Evolutionary conservation across 2,797 vertebrate species (phyloP).

Genomic region (Hypotaenidia okinawae): DNA sequence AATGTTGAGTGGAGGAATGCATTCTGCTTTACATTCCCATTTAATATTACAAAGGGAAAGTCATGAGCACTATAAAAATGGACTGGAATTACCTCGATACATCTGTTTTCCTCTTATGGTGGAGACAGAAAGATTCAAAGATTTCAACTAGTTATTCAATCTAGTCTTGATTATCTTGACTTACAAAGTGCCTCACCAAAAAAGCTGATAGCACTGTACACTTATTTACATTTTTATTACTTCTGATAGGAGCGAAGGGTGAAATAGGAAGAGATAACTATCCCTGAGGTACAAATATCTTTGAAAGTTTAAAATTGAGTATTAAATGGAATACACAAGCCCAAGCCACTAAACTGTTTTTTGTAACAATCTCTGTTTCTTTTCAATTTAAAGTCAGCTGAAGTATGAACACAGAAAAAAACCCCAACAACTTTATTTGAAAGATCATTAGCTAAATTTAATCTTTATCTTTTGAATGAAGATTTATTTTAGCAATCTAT

Average conservation of each 20-base stretch:
- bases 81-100: neutral
- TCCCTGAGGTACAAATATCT: neutral
- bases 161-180: slow-evolving; percentile 33
- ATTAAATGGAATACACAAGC: neutral
- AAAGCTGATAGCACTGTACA: neutral
- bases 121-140: slow-evolving; percentile 8
- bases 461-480: neutral
- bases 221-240: slow-evolving; percentile 70
- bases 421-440: neutral
- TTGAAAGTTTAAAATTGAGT: slow-evolving; percentile 18
- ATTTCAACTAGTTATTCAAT: slow-evolving; percentile 26
- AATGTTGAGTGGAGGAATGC: neutral
- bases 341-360: neutral
- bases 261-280: slow-evolving; percentile 18
- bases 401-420: neutral
- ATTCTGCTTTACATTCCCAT: slow-evolving; percentile 14
- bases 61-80: neutral
- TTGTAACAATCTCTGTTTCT: neutral
- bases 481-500: neutral
- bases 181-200: slow-evolving; percentile 30
- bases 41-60: slow-evolving; percentile 24
- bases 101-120: neutral
- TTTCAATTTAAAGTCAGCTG: neutral
- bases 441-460: neutral
- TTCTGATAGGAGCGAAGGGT: slow-evolving; percentile 19